A percentile compares a stretch with the other conserved stretches of the same genome.
phyloP scores from a whole-genome alignment of 2,113 vertebrate species.

The Chloebia gouldiae region DNA sequence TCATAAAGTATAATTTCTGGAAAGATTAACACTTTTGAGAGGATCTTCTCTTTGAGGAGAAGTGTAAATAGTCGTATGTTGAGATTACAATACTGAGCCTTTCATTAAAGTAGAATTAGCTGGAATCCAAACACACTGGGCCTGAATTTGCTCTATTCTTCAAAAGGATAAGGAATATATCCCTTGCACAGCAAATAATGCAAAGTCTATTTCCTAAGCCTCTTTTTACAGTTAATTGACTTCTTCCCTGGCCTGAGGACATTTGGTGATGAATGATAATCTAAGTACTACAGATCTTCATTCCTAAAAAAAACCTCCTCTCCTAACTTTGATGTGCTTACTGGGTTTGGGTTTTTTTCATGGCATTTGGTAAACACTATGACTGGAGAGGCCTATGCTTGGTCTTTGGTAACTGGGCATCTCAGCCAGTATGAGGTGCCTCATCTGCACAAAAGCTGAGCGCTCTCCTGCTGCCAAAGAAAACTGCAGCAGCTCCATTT shows the following conservation, averaged over 20 bases:
- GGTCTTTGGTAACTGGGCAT: not conserved
- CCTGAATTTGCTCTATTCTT: not conserved
- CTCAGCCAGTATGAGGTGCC: not conserved
- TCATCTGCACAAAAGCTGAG: not conserved
- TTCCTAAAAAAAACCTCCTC: not conserved
- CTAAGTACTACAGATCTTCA: not conserved
- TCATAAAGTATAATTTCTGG: not conserved
- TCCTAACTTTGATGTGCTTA: not conserved
- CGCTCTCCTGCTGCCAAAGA: not conserved
- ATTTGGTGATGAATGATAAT: not conserved
- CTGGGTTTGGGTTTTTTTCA: not conserved
- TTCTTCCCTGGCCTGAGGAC: not conserved
- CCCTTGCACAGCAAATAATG: not conserved
- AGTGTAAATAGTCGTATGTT: not conserved
- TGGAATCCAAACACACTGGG: not conserved
- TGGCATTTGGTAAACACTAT: not conserved
- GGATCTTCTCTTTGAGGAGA: not conserved
- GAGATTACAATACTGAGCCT: not conserved
- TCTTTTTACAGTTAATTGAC: not conserved
- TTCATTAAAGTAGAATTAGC: not conserved
- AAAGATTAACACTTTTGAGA: not conserved
- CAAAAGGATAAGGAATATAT: not conserved
- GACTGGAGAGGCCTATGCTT: accelerated
- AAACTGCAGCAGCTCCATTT: not conserved
- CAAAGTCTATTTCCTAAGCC: not conserved